These are phyloP conservation scores for Mesoligia furuncula DNA, from an alignment of 2,888 invertebrate species.

Conservation along the genomic window DNA sequence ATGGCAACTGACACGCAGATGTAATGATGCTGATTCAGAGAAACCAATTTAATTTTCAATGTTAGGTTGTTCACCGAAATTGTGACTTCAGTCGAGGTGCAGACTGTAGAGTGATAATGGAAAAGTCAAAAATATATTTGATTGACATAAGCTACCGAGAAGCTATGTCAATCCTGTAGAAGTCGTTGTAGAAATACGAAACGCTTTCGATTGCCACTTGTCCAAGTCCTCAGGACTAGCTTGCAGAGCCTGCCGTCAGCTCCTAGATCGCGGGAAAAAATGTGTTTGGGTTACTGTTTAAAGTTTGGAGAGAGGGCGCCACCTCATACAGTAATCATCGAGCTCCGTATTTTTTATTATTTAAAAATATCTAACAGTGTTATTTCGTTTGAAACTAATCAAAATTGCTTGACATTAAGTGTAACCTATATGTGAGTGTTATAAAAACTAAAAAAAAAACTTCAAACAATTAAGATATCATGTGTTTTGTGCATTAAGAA, in stretches of 20 bases:
- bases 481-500: too few relatives aligned
- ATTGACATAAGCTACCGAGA: not conserved
- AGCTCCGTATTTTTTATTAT: too few relatives aligned
- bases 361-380: too few relatives aligned
- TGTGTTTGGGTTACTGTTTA: not conserved
- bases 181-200: not conserved
- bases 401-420: too few relatives aligned
- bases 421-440: too few relatives aligned
- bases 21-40: constrained; percentile 24
- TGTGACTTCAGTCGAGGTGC: not conserved
- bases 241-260: not conserved
- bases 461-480: too few relatives aligned
- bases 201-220: not conserved
- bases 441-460: too few relatives aligned
- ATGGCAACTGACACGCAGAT: constrained; percentile 15
- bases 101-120: not conserved
- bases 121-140: not conserved
- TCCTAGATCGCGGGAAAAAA: not conserved
- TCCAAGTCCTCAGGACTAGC: too few relatives aligned
- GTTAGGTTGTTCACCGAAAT: constrained; percentile 8
- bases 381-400: too few relatives aligned
- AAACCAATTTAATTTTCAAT: constrained; percentile 19
- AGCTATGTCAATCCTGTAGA: not conserved
- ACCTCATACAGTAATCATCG: too few relatives aligned
- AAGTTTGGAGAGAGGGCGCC: too few relatives aligned